Evolutionary conservation across 2,113 vertebrate genomes (phyloP).

Genomic region (Phaethon lepturus): DNA sequence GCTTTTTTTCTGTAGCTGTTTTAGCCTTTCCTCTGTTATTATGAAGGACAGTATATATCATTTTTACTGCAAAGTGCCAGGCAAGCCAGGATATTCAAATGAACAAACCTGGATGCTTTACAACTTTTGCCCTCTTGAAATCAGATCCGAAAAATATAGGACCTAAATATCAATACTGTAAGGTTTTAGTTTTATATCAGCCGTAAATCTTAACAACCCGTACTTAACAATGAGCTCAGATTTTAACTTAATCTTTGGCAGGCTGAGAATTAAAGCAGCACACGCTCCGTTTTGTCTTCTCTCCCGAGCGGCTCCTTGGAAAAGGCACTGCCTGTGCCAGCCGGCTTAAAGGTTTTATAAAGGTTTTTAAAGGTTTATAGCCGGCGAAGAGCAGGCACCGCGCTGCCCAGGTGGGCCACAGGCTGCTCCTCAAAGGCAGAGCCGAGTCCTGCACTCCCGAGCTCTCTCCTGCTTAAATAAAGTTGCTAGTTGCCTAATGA

Average conservation of each 20-base stretch:
- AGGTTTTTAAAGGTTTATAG: too few species aligned
- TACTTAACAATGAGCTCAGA: conserved; percentile 52
- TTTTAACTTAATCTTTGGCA: conserved; percentile 57
- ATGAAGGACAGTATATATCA: conserved; percentile 49
- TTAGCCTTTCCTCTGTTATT: conserved; percentile 25
- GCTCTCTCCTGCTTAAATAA: conserved; percentile 80
- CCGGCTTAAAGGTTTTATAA: conserved; percentile 32
- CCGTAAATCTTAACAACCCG: conserved; percentile 54
- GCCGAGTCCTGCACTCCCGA: conserved; percentile 60
- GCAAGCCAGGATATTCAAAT: conserved; percentile 55
- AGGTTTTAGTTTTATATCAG: conserved; percentile 44
- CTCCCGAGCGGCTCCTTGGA: conserved; percentile 12
- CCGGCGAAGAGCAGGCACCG: conserved; percentile 46
- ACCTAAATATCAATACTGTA: conserved; percentile 66
- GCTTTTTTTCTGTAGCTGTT: conserved; percentile 16
- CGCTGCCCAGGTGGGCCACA: conserved; percentile 19
- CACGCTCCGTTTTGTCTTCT: not conserved
- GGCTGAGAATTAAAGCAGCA: conserved; percentile 34
- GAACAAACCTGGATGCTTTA: conserved; percentile 17
- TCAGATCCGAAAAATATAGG: conserved; percentile 62
- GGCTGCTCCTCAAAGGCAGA: conserved; percentile 59
- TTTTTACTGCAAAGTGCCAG: conserved; percentile 61
- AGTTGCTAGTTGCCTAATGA: conserved; percentile 84
- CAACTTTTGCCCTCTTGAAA: conserved; percentile 54
- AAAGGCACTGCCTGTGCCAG: conserved; percentile 40